Evolutionary conservation across 2,888 invertebrate genomes (phyloP), one percentile per base, ranked within the genome.

Genomic region (Elgonia sp.): DNA sequence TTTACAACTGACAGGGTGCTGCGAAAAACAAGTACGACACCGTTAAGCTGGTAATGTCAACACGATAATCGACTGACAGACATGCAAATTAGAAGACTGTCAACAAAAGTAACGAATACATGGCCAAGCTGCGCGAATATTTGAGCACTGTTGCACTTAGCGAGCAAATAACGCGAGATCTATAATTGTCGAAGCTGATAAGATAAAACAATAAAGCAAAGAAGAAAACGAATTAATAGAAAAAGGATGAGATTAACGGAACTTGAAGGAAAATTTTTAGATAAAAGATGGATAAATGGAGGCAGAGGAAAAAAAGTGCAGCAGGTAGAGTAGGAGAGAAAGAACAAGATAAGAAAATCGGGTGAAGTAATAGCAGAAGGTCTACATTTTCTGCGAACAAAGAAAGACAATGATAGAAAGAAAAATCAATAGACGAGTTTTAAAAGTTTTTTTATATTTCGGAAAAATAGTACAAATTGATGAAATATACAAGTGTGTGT

Each of bases 391-490:
- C 50, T 18, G 29, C 21, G 55, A 72, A 57, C 53, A 57, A 60
- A 42, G 39, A 50, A 60, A 67, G 75, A 73, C 42, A 46, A 21
- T 53, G 53, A 69, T 39, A 39, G 69, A 53, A 55, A 76, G 53
- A 70, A 75, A 81, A 81, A 81, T 81, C 80, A 81, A 72, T 72
- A 72, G 40, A 62, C 14, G 37, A 69, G 75, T 83, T 75, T 67
- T 12, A 21, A 83, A 82, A 67, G 39, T 67, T 82, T 75, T 42
- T 65, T 63, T 69, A 50, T 65, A 46, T 40, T 75, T 75, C 63
- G 18, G 18, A 63, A 75, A 82, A 63, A 75, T 67, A 20, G 50
- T 55, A 73, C 42, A 57, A 82, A 82, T 60, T 75, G 75, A 46
- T 50, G 42, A 72, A 75, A 83, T 67, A 67, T 29, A 21, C 62